phyloP scores from a whole-genome alignment of 2,113 vertebrate species.

The Syrmaticus mikado region DNA sequence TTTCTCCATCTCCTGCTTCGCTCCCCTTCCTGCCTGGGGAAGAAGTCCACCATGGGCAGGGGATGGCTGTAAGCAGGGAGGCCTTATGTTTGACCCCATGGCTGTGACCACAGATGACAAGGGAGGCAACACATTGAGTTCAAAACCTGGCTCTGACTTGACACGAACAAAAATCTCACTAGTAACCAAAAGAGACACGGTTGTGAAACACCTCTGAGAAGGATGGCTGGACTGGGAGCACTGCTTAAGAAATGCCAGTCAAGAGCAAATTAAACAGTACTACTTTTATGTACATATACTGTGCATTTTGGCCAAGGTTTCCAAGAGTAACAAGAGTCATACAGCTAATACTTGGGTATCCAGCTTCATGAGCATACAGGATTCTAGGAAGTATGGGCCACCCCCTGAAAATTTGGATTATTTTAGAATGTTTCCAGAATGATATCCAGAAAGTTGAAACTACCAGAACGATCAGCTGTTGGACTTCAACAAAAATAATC shows the following conservation, averaged over 20 bases:
- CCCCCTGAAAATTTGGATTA: neutral
- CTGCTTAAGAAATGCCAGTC: neutral
- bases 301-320: neutral
- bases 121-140: neutral
- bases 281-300: neutral
- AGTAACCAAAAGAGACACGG: neutral
- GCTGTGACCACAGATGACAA: neutral
- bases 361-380: neutral
- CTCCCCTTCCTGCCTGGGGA: neutral
- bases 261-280: neutral
- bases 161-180: accelerated
- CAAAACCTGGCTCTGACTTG: neutral
- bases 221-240: neutral
- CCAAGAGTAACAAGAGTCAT: neutral
- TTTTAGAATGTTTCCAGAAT: neutral
- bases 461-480: neutral
- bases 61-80: neutral
- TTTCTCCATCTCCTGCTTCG: neutral
- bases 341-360: neutral
- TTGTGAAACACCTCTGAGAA: neutral
- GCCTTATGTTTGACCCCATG: neutral
- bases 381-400: neutral
- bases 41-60: accelerated
- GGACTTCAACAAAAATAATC: neutral
- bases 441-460: neutral